Percentiles rank a stretch among this genome's conserved stretches.
Evolutionary conservation across 1,140 invertebrate genomes (phyloP).

Genomic region (Brachionus manjavacas): DNA sequence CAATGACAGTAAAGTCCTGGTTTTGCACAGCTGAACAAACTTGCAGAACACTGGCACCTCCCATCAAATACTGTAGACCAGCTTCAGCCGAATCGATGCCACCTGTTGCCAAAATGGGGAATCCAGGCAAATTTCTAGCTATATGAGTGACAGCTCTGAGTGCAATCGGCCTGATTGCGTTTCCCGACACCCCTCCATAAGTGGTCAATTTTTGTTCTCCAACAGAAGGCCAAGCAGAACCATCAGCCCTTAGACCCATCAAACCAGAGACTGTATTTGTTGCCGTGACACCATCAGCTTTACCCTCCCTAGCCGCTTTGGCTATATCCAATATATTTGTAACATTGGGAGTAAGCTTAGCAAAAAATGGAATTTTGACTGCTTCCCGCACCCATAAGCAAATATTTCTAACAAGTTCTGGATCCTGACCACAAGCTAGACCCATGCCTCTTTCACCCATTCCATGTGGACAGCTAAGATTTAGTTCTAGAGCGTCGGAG

Average conservation of each 20-base stretch:
- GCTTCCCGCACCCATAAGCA: constrained; percentile 78
- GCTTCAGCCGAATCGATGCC: constrained; percentile 93
- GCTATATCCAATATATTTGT: constrained; percentile 86
- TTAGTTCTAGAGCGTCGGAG: constrained; percentile 87
- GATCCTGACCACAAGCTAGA: constrained; percentile 85
- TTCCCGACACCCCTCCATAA: constrained; percentile 92
- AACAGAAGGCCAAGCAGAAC: constrained; percentile 81
- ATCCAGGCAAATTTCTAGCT: constrained; percentile 72
- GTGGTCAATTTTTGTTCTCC: constrained; percentile 76
- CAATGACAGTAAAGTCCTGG: constrained; percentile 90
- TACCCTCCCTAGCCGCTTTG: constrained; percentile 78
- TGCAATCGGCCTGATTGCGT: constrained; percentile 86
- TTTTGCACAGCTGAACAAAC: constrained; percentile 95
- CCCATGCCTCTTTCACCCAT: constrained; percentile 91
- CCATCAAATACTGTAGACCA: constrained; percentile 83
- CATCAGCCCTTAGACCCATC: constrained; percentile 77
- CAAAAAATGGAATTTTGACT: constrained; percentile 91
- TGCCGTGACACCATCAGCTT: constrained; percentile 84
- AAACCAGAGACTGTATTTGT: constrained; percentile 91
- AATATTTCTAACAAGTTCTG: constrained; percentile 78
- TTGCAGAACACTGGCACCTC: constrained; percentile 83
- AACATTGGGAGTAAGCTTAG: constrained; percentile 95
- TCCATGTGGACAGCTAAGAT: constrained; percentile 94
- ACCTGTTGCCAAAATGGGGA: constrained; percentile 85
- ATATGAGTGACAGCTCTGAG: constrained; percentile 81